Base-by-base conservation (phyloP, 2,888 invertebrate genomes). In the Ophion ventricosus region DNA sequence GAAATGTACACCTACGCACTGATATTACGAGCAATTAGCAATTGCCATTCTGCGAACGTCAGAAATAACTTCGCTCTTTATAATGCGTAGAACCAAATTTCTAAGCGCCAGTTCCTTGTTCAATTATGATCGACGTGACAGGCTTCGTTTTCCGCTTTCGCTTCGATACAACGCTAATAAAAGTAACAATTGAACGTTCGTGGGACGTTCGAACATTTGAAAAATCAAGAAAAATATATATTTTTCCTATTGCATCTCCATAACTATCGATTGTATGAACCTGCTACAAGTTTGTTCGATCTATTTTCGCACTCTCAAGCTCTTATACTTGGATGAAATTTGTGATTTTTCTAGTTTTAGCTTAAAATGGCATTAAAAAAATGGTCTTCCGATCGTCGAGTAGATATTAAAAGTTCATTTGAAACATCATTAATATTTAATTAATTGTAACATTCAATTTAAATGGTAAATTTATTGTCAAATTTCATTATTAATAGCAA, bases 21-120 rank as follows among this genome's bases (percentile, higher is more conserved):
- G 40, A 40, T 66, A 61, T 35, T 26, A 82, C 66, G 29, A 82
- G 67, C 82, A 82, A 82, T 82, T 82, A 73, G 67, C 73, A 73
- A 82, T 82, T 74, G 73, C 26, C 40, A 73, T 72, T 72, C 72
- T 57, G 66, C 23, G 66, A 82, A 78, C 69, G 78, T 61, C 59
- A 78, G 25, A 29, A 82, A 66, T 26, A 49, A 74, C 61, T 73
- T 73, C 63, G 20, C 64, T 73, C 77, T 72, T 67, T 67, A 54
- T 23, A 72, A 56, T 29, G 29, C 54, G n/a, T 4, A 29, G 29
- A 56, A 43, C 20, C 17, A 70, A 56, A 56, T 49, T 25, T 17
- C 25, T 8, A 40, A 17, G 25, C 7, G 49, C 17, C 17, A 26
- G 25, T 69, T 49, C 43, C n/a, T 43, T 20, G 35, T 35, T 35